Conservation (phyloP, 2,888 invertebrate genomes). For the Coelopa pilipes region DNA sequence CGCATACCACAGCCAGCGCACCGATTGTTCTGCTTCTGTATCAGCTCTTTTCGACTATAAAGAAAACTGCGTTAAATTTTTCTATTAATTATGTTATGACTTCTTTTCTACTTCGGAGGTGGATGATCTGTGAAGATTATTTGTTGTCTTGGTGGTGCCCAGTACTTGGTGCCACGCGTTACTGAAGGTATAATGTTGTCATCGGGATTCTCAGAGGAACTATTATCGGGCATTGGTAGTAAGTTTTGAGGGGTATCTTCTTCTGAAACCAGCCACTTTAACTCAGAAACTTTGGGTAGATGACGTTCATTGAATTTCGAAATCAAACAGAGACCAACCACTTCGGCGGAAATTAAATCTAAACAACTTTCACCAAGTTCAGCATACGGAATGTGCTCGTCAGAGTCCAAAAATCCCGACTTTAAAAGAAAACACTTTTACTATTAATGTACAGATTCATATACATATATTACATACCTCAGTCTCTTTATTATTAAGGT, state of each 20-base stretch:
- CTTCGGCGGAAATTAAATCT: slow-evolving; percentile 77
- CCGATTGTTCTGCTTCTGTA: slow-evolving; percentile 79
- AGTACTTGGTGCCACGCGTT: slow-evolving; percentile 80
- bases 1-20: slow-evolving; percentile 89
- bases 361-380: slow-evolving; percentile 60
- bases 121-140: slow-evolving; percentile 84
- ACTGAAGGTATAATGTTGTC: slow-evolving; percentile 68
- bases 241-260: slow-evolving; percentile 80
- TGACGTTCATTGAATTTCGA: slow-evolving; percentile 81
- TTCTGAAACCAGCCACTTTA: slow-evolving; percentile 84
- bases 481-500: slow-evolving; percentile 16
- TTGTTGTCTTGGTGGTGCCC: slow-evolving; percentile 87
- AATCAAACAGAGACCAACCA: slow-evolving; percentile 80
- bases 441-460: neutral
- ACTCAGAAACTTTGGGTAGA: slow-evolving; percentile 79
- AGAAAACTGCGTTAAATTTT: neutral
- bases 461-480: slow-evolving; percentile 14
- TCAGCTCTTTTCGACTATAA: slow-evolving; percentile 72
- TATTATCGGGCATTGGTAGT: slow-evolving; percentile 77
- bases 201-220: slow-evolving; percentile 74
- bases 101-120: slow-evolving; percentile 70
- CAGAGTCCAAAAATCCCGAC: neutral
- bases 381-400: slow-evolving; percentile 55
- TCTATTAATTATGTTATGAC: neutral
- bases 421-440: neutral